These are phyloP conservation scores for Pitangus sulphuratus DNA, from an alignment of 2,797 vertebrate genomes.

Conservation along the genomic window DNA sequence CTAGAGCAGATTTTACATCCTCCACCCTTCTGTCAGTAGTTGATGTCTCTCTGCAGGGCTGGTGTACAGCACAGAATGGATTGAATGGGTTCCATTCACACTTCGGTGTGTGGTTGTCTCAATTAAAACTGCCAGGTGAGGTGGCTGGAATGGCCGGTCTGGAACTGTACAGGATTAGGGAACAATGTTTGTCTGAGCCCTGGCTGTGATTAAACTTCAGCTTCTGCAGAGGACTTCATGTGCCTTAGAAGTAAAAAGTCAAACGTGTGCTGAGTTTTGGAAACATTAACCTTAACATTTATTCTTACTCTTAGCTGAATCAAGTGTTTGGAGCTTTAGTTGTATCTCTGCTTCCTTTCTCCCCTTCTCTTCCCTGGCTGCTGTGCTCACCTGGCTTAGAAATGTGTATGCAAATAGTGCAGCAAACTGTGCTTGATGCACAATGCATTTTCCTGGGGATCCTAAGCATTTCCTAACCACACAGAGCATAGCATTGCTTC, in stretches of 20 bases:
- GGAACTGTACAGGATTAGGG: neutral
- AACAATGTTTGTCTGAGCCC: neutral
- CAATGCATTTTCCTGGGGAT: neutral
- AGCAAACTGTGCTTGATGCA: neutral
- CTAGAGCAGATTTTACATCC: neutral
- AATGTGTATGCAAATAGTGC: neutral
- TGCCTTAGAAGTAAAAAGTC: neutral
- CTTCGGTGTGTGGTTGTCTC: accelerated
- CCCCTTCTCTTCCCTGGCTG: accelerated
- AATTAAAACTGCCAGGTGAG: neutral
- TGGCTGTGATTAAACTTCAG: neutral
- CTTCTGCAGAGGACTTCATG: neutral
- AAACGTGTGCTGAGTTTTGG: neutral
- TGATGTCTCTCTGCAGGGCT: neutral
- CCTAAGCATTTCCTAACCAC: neutral
- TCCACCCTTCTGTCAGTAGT: neutral
- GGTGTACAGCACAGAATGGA: neutral
- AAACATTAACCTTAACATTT: neutral
- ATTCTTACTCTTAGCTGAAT: neutral
- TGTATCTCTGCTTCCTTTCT: neutral
- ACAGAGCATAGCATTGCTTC: neutral
- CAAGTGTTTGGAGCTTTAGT: no score
- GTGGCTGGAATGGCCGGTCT: neutral
- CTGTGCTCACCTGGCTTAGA: neutral
- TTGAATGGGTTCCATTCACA: neutral